Evolutionary conservation across 1,140 invertebrate species (phyloP), one percentile per base, ranked within the genome.

Genomic region (Drosophila triauraria): DNA sequence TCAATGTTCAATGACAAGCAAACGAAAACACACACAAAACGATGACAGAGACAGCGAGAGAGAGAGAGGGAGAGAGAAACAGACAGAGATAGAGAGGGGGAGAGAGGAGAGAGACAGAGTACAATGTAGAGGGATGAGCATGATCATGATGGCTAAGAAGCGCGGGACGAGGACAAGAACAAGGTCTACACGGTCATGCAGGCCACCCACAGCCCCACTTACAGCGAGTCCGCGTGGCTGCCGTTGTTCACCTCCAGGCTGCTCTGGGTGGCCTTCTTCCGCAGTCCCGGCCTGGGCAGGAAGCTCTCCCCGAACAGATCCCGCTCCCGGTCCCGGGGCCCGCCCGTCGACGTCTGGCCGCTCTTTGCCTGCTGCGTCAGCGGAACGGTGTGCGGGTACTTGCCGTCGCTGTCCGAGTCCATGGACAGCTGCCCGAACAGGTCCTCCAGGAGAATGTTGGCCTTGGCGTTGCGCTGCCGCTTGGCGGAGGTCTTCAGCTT

Each of bases 401-500:
- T 93, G 38, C 80, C 75, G 53, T 91, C 91, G 44, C 82, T 83
- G 53, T 92, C 91, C 30, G 92, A 91, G 50, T 91, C 86, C 80
- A 92, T 91, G 7, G 91, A 93, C 23, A 93, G 56, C n/a, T 92
- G 80, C 3, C 92, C 92, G 44, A 93, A 93, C 15, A 93, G 77
- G 65, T 93, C 92, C 61, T 93, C 92, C 12, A 93, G 67, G 30
- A 93, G 60, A 13, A 92, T 82, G 38, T 92, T 93, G 13, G 88
- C 48, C 53, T 92, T 92, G 47, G 85, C 75, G 64, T 91, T 90
- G 35, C 83, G 72, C 47, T 93, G 85, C 1, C 78, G 72, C 54
- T 92, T 92, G 53, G 84, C 91, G 40, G 91, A 93, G 17, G 78
- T 91, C 82, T 93, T 93, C 47, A 93, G 65, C 79, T 93, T 93